phyloP scores from a whole-genome alignment of 2,797 vertebrate genomes.

The Geotrypetes seraphini region DNA sequence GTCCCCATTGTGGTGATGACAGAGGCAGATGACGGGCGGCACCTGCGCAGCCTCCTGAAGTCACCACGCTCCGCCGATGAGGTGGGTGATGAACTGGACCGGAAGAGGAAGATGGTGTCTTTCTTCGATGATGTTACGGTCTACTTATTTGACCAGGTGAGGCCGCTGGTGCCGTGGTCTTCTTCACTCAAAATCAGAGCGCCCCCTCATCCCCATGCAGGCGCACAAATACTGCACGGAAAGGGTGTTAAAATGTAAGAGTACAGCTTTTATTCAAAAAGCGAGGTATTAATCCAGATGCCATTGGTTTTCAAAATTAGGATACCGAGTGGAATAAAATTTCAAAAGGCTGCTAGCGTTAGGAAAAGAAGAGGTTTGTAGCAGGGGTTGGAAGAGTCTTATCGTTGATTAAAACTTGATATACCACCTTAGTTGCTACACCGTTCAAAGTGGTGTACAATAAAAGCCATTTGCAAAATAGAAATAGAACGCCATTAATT shows the following conservation, averaged over 20 bases:
- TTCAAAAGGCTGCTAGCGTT: neutral
- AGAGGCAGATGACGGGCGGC: slow-evolving; percentile 73
- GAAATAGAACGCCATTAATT: too few relatives aligned
- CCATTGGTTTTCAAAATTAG: too few relatives aligned
- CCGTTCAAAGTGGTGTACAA: too few relatives aligned
- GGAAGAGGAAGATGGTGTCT: slow-evolving; percentile 74
- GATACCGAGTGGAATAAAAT: neutral
- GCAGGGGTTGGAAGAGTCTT: neutral
- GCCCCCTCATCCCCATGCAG: too few relatives aligned
- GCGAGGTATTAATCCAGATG: too few relatives aligned
- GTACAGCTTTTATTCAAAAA: too few relatives aligned
- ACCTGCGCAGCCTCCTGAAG: slow-evolving; percentile 81
- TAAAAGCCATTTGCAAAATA: too few relatives aligned
- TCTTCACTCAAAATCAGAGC: too few relatives aligned
- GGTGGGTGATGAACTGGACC: slow-evolving; percentile 67
- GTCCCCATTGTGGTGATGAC: slow-evolving; percentile 83
- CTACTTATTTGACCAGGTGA: slow-evolving; percentile 91
- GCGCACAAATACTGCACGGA: too few relatives aligned
- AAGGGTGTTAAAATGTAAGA: neutral
- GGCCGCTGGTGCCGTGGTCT: too few relatives aligned
- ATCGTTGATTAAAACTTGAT: too few relatives aligned
- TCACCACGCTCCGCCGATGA: slow-evolving; percentile 71
- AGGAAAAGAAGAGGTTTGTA: neutral
- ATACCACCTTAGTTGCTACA: too few relatives aligned
- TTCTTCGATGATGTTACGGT: slow-evolving; percentile 94